Conservation (phyloP, 2,113 vertebrate genomes). For the Gracilinanus agilis region DNA sequence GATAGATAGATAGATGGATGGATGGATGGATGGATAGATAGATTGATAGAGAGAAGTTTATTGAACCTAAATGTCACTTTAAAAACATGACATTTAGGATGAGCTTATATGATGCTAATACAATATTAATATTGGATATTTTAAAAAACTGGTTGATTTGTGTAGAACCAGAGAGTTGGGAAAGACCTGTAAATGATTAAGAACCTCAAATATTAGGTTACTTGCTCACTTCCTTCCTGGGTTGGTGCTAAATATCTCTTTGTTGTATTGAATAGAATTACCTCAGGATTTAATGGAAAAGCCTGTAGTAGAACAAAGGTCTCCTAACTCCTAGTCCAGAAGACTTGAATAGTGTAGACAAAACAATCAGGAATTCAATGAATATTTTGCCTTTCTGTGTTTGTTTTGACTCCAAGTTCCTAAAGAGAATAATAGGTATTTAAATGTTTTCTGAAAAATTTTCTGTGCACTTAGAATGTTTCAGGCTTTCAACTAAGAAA, state of each 20-base stretch:
- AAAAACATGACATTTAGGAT: background rate
- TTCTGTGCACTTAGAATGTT: background rate
- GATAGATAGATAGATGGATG: too few species aligned
- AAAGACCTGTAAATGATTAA: background rate
- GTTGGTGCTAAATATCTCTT: background rate
- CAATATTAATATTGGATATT: background rate
- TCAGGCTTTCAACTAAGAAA: background rate
- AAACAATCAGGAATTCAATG: slow-evolving; percentile 18
- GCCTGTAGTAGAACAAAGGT: background rate
- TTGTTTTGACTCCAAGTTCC: background rate
- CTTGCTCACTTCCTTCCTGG: background rate
- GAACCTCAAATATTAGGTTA: background rate
- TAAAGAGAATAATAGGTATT: background rate
- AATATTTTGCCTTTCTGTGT: background rate
- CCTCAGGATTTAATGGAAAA: background rate
- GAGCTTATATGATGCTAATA: background rate
- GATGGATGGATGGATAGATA: too few species aligned
- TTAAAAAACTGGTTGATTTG: background rate
- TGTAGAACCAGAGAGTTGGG: background rate
- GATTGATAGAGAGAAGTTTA: background rate
- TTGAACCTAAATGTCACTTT: background rate
- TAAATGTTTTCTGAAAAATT: background rate
- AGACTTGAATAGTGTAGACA: background rate
- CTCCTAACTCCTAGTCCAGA: slow-evolving; percentile 11
- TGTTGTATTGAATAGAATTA: background rate